Percentiles rank a stretch among this genome's conserved stretches.
Evolutionary conservation across 2,888 invertebrate genomes (phyloP).

Genomic region (Drosophila atripex): DNA sequence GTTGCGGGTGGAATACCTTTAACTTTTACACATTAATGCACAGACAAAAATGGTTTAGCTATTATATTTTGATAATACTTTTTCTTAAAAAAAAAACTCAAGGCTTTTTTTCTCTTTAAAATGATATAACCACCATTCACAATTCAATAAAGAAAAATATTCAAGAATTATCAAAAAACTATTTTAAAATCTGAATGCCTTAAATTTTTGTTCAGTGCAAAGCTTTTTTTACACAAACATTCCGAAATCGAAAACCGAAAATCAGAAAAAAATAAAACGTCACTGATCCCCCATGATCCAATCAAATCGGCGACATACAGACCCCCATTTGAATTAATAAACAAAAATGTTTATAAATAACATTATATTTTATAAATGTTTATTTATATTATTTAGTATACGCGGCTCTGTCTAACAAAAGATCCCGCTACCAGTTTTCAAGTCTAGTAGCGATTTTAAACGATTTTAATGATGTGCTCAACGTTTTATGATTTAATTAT

Average conservation of each 20-base stretch:
- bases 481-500: constrained; percentile 79
- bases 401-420: constrained; percentile 27
- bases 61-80: no score
- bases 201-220: not conserved
- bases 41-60: not conserved
- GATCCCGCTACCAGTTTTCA: constrained; percentile 55
- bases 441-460: constrained; percentile 72
- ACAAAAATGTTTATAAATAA: constrained; percentile 69
- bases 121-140: no score
- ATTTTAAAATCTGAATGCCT: no score
- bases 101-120: no score
- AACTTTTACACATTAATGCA: not conserved
- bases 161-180: no score
- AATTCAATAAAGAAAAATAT: no score
- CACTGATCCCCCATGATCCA: constrained; percentile 47
- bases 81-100: no score
- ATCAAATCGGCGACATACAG: constrained; percentile 65
- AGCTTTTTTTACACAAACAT: not conserved
- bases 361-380: constrained; percentile 52
- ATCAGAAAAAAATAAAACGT: not conserved
- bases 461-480: constrained; percentile 79
- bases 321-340: constrained; percentile 79
- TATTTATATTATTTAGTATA: constrained; percentile 46
- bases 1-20: not conserved
- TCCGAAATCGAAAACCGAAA: not conserved